Base-by-base conservation (phyloP, 2,888 invertebrate species). In the Pocota personata region DNA sequence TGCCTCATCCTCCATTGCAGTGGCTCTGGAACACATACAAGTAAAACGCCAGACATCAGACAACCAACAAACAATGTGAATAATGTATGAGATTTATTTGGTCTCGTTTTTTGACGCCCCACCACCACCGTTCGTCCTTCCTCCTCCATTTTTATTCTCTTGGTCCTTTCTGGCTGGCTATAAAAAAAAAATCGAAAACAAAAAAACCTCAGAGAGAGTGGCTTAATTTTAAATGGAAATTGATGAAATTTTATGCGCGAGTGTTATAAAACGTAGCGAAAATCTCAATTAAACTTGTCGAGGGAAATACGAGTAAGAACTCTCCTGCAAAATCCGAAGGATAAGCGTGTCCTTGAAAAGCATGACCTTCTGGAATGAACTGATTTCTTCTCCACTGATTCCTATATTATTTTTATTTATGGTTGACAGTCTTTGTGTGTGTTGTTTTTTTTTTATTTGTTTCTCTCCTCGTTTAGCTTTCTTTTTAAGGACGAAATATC, bases 71-170 rank as follows among this genome's bases (percentile, higher is more conserved):
- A 80, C 71, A 80, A 60, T 71, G 75, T 84, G 75, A 80, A 84
- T 80, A 71, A 84, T 84, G 80, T 66, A 84, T 84, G 64, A 75
- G 64, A 75, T 76, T 76, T 76, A 76, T 80, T 83, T 75, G 67
- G 71, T 80, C 64, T 71, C 27, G 58, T 35, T 58, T 71, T 71
- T 80, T 40, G 79, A 64, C 77, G 82, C 48, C 19, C n/a, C 16
- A 16, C 55, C 52, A 14, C 43, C 55, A 62, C 50, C 50, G 14
- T 62, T 64, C 21, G 35, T 35, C 67, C 60, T 80, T 60, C 6
- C 37, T 19, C 16, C 27, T 14, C 3, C 24, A n/a, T 19, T 21
- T 50, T 12, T 50, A 3, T 19, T 21, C 12, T 24, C n/a, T 24
- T 48, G 32, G 27, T 8, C 16, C 12, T 50, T 24, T n/a, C 14